Conservation (phyloP, 2,797 vertebrate genomes). For the Borostomias antarcticus region DNA sequence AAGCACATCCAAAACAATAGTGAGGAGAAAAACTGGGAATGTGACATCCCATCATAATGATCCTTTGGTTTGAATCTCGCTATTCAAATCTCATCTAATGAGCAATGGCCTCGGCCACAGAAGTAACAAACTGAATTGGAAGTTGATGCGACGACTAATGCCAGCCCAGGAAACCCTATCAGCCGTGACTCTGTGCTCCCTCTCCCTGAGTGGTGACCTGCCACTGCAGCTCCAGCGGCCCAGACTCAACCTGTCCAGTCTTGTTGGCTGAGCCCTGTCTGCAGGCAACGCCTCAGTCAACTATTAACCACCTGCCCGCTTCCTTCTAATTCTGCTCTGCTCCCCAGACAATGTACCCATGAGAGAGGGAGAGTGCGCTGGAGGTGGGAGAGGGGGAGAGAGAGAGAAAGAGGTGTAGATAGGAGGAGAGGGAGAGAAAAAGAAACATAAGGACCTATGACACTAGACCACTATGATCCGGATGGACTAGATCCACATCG, state of each 20-base stretch:
- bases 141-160: slow-evolving; percentile 1
- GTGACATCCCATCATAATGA: not conserved
- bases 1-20: not conserved
- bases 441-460: slow-evolving; percentile 22
- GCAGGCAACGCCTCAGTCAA: slow-evolving; percentile 62
- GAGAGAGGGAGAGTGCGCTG: not conserved
- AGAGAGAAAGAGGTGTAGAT: not conserved
- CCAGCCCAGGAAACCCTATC: slow-evolving; percentile 35
- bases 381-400: not conserved
- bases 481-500: too few species aligned
- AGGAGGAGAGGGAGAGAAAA: slow-evolving; percentile 10
- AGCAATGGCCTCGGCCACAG: not conserved
- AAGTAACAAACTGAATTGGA: not conserved
- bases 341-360: slow-evolving; percentile 18
- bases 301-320: slow-evolving; percentile 55
- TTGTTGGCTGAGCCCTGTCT: slow-evolving; percentile 54
- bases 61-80: not conserved
- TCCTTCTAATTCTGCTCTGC: slow-evolving; percentile 42
- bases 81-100: not conserved
- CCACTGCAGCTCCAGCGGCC: slow-evolving; percentile 38
- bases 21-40: not conserved
- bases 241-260: slow-evolving; percentile 59
- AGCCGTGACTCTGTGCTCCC: slow-evolving; percentile 19
- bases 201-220: slow-evolving; percentile 18
- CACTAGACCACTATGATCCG: too few species aligned